Evolutionary conservation across 92 coral and sea anemone genomes (phyloP).

Genomic region (Phenganax stokvisi): DNA sequence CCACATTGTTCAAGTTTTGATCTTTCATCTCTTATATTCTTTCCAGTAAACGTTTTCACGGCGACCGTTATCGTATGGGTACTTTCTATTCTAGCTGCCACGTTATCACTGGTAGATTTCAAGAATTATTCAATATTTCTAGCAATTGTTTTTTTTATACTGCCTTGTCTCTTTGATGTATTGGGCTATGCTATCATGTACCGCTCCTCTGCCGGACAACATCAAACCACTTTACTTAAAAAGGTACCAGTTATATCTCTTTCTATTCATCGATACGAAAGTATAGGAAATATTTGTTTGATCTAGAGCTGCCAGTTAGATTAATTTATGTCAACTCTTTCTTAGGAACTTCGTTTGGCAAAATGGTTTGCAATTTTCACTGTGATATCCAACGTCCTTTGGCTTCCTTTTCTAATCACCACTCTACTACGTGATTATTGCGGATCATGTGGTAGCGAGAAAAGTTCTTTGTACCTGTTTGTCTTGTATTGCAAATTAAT

Average conservation of each 20-base stretch:
- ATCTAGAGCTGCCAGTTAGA: too few relatives aligned
- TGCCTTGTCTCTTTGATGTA: slow-evolving; percentile 9
- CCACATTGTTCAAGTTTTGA: too few relatives aligned
- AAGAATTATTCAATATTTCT: slow-evolving; percentile 31
- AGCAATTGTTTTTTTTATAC: slow-evolving; percentile 10
- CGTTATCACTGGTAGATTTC: slow-evolving; percentile 27
- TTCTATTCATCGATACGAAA: too few relatives aligned
- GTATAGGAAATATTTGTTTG: too few relatives aligned
- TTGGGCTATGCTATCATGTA: slow-evolving; percentile 5
- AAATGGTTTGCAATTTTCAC: slow-evolving; percentile 26
- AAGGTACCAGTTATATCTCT: slow-evolving; percentile 3
- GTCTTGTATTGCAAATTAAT: slow-evolving; percentile 23
- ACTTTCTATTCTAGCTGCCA: slow-evolving; percentile 10
- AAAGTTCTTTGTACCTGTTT: slow-evolving; percentile 6
- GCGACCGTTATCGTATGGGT: slow-evolving; percentile 14
- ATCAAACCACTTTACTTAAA: slow-evolving; percentile 18
- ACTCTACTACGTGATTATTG: slow-evolving; percentile 29
- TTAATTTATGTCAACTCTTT: neutral
- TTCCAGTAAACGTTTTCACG: slow-evolving; percentile 14
- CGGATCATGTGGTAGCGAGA: slow-evolving; percentile 7
- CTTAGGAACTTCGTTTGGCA: slow-evolving; percentile 28
- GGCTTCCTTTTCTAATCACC: slow-evolving; percentile 31
- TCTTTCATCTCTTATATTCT: neutral
- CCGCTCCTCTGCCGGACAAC: neutral
- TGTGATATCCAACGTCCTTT: neutral